These are phyloP conservation scores for Biston stratarius DNA, from an alignment of 2,888 invertebrate species.

Conservation along the genomic window DNA sequence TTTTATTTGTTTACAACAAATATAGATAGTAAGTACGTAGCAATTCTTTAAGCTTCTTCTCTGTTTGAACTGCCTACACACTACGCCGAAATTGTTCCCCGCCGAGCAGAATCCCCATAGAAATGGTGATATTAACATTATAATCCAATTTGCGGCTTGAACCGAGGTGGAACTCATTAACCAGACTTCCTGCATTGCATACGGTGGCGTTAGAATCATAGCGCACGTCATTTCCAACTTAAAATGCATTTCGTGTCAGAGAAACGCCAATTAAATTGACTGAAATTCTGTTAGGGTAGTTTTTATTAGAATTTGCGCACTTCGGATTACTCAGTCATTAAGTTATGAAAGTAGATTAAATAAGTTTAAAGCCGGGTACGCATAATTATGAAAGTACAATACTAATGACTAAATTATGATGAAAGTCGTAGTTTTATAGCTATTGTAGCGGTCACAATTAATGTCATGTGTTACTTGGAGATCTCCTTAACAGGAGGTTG, in stretches of 20 bases:
- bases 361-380: constrained; percentile 53
- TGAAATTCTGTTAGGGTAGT: constrained; percentile 56
- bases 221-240: constrained; percentile 57
- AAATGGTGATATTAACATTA: constrained; percentile 82
- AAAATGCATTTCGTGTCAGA: constrained; percentile 73
- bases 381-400: constrained; percentile 31
- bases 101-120: constrained; percentile 62
- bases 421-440: neutral
- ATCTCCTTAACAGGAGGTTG: too few species aligned
- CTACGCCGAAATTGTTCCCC: constrained; percentile 71
- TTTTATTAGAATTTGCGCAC: constrained; percentile 67
- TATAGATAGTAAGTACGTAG: too few species aligned
- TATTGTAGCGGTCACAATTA: neutral
- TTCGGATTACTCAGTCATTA: constrained; percentile 63
- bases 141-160: constrained; percentile 81
- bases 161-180: constrained; percentile 81
- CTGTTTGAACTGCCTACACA: constrained; percentile 10
- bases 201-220: constrained; percentile 66
- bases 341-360: constrained; percentile 33
- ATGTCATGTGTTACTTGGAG: too few species aligned
- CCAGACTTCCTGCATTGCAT: constrained; percentile 79
- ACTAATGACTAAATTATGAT: neutral
- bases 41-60: constrained; percentile 1
- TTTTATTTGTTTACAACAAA: too few species aligned
- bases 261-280: constrained; percentile 58